Conservation (phyloP, 2,113 vertebrate genomes). For the Gopherus flavomarginatus region DNA sequence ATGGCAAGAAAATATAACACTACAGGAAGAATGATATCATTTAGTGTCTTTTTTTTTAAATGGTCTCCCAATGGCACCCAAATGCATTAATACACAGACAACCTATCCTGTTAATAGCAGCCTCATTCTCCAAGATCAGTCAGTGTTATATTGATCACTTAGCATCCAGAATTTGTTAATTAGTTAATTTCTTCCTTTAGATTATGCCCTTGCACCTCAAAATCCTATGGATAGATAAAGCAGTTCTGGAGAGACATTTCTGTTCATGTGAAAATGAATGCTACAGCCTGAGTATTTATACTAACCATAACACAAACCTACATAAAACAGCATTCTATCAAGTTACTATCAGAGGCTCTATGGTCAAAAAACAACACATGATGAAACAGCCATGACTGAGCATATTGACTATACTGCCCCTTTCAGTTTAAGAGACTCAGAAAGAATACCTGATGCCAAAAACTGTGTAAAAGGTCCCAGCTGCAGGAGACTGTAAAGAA, state of each 20-base stretch:
- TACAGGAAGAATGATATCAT: neutral
- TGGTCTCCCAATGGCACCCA: neutral
- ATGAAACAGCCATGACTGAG: neutral
- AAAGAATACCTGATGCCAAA: constrained; percentile 50
- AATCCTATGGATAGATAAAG: neutral
- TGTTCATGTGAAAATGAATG: neutral
- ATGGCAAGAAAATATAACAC: neutral
- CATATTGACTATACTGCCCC: constrained; percentile 55
- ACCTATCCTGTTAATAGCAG: neutral
- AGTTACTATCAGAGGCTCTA: neutral
- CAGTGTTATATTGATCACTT: neutral
- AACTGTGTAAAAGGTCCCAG: constrained; percentile 32
- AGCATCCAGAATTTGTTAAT: neutral
- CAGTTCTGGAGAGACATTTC: neutral
- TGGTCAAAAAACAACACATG: neutral
- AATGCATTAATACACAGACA: neutral
- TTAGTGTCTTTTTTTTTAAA: neutral
- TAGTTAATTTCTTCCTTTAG: neutral
- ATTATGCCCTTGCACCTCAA: neutral
- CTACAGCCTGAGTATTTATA: neutral
- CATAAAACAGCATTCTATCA: neutral
- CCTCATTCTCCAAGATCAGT: constrained; percentile 15
- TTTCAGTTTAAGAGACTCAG: constrained; percentile 34
- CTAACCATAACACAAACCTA: neutral
- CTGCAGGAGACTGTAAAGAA: constrained; percentile 57